Evolutionary conservation across 35 echinoderm and acorn worm genomes (phyloP).

Genomic region (Eucidaris tribuloides): DNA sequence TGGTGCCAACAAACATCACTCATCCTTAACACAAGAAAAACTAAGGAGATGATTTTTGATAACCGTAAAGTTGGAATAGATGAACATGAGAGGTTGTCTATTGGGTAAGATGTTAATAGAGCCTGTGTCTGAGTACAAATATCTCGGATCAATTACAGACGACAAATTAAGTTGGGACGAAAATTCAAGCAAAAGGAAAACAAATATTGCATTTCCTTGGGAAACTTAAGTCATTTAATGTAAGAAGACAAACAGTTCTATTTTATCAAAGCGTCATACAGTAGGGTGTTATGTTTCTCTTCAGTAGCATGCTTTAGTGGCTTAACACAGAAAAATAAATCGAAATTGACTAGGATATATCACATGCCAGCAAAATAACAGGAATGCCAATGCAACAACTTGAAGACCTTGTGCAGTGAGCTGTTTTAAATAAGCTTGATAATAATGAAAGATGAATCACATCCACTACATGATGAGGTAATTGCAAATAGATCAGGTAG

Average conservation of each 20-base stretch:
- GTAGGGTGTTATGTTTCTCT: too few relatives aligned
- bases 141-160: neutral
- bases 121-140: neutral
- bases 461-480: too few relatives aligned
- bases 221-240: neutral
- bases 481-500: too few relatives aligned
- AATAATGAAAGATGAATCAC: too few relatives aligned
- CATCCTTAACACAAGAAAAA: neutral
- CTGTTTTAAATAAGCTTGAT: neutral
- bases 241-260: neutral
- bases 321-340: neutral
- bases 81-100: neutral
- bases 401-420: neutral
- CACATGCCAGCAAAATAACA: neutral
- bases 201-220: neutral
- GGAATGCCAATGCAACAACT: neutral
- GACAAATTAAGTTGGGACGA: neutral
- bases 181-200: neutral
- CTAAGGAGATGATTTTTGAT: neutral
- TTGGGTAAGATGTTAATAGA: neutral
- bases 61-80: neutral
- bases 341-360: neutral
- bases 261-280: too few relatives aligned
- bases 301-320: neutral
- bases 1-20: neutral